Conservation (phyloP, 2,797 vertebrate genomes). For the Rachycentron canadum region DNA sequence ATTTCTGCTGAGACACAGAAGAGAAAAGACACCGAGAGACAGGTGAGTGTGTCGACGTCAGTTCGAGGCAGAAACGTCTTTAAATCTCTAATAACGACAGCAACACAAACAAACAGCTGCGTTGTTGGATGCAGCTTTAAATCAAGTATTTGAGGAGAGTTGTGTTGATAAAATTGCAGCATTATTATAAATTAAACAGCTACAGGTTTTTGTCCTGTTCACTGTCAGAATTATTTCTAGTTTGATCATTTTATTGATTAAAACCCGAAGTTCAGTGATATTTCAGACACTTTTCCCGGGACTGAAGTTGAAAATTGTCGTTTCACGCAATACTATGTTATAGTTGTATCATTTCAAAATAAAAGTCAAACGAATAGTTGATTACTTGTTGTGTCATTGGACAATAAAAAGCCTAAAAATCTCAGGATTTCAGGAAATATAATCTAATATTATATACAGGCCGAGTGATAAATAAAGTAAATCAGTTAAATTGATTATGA, state of each 20-base stretch:
- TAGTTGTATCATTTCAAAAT: not conserved
- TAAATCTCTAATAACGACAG: not conserved
- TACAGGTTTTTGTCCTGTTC: not conserved
- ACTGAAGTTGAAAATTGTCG: accelerated
- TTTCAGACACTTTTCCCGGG: not conserved
- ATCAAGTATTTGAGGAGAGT: not conserved
- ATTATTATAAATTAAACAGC: not conserved
- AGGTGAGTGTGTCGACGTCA: slow-evolving; percentile 42
- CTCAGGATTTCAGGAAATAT: too few relatives aligned
- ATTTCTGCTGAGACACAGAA: not conserved
- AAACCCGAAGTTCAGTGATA: not conserved
- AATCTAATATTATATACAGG: not conserved
- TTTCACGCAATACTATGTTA: not conserved
- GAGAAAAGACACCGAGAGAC: not conserved
- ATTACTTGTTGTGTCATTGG: not conserved
- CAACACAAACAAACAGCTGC: not conserved
- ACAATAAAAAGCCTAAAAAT: too few relatives aligned
- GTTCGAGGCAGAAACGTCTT: accelerated
- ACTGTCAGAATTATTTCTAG: not conserved
- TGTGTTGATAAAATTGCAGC: too few relatives aligned
- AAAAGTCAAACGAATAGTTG: not conserved
- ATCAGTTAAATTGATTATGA: not conserved
- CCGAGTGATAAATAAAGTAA: not conserved
- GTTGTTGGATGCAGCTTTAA: not conserved
- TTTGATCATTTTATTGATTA: not conserved